Evolutionary conservation across 2,113 vertebrate genomes (phyloP), one percentile per base, ranked within the genome.

Genomic region (Corythoichthys haematopterus): DNA sequence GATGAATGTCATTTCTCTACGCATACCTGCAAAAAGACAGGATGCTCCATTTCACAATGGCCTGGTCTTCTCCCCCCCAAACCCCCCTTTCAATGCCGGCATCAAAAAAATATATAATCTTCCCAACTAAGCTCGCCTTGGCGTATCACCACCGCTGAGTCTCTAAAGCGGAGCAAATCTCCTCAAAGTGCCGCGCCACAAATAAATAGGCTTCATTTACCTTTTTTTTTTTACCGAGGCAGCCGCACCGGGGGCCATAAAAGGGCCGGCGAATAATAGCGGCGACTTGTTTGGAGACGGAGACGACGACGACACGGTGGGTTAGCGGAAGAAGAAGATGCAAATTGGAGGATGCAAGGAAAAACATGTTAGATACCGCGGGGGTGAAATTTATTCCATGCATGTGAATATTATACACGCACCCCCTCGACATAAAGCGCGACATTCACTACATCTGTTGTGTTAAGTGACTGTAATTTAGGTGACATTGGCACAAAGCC

Each of bases 401-500:
- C 88, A 89, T 90, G 83, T 38, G 87, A 87, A 90, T 87, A 91
- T 90, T 90, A 90, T 76, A 69, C 83, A 78, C 93, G 93, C 84
- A 76, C 82, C 73, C 84, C 36, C 48, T 57, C 55, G 55, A 57
- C 60, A 46, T 62, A 46, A 65, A 91, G 90, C 91, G 92, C 90
- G 90, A 90, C 94, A 96, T 96, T 96, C 94, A 96, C 94, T 96
- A 96, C 95, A 98, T 95, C 95, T 96, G 94, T 95, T 94, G 94
- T 94, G 94, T 94, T 97, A 96, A 96, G 96, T 97, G 95, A 96
- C 94, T 95, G 92, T 97, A 97, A 98, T 97, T 94, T 95, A 97
- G 95, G 95, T 95, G 95, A 97, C 94, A 96, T 95, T 92, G 93
- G 94, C 93, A 92, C 94, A 94, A 96, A 95, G 96, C 94, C 94